phyloP scores from a whole-genome alignment of 2,888 invertebrate genomes.

The Drosophila percnosoma region DNA sequence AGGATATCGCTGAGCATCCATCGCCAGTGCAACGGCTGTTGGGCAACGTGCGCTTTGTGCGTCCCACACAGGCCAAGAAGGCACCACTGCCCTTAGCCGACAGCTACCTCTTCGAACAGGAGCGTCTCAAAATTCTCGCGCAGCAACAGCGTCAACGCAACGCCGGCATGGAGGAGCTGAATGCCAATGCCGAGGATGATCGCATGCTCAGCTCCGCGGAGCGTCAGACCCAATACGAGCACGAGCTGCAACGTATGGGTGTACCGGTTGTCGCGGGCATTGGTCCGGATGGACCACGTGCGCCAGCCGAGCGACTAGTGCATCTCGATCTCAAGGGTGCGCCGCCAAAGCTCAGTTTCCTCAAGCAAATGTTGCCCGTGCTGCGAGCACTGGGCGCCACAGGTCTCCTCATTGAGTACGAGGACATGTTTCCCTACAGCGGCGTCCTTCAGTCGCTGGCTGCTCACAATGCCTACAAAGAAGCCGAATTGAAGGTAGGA shows the following conservation, averaged over 20 bases:
- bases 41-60: constrained; percentile 80
- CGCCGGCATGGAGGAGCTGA: constrained; percentile 81
- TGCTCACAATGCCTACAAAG: constrained; percentile 86
- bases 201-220: constrained; percentile 83
- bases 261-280: constrained; percentile 83
- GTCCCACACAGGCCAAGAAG: constrained; percentile 79
- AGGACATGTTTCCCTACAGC: constrained; percentile 92
- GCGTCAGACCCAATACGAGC: constrained; percentile 83
- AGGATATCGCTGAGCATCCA: constrained; percentile 54
- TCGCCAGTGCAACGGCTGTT: constrained; percentile 40
- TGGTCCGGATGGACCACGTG: constrained; percentile 82
- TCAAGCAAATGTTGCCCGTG: constrained; percentile 87
- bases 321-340: constrained; percentile 93
- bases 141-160: constrained; percentile 85
- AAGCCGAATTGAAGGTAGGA: constrained; percentile 81
- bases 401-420: constrained; percentile 91
- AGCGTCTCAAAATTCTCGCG: constrained; percentile 84
- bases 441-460: constrained; percentile 86
- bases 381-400: constrained; percentile 89
- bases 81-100: constrained; percentile 79
- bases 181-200: constrained; percentile 80
- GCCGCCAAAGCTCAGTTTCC: constrained; percentile 87
- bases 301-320: constrained; percentile 86
- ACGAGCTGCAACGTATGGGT: constrained; percentile 84
- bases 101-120: constrained; percentile 84